Base-by-base conservation (phyloP, 2,888 invertebrate genomes). In the Sesamia inferens region DNA sequence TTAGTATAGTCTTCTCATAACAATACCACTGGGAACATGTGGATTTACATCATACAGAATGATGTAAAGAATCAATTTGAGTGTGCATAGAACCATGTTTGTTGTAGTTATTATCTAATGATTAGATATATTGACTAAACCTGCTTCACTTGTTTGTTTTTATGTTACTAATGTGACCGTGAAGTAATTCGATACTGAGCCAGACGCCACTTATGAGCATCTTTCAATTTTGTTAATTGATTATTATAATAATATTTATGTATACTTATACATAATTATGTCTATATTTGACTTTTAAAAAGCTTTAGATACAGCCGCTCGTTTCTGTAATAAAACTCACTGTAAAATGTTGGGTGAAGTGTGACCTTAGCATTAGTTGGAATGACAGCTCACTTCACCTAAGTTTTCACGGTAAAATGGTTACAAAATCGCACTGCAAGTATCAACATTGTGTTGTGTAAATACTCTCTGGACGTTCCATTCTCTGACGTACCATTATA, bases 71-170 rank as follows among this genome's bases (percentile, higher is more conserved):
- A 63, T 24, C 24, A 64, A 39, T 64, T 48, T 0, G n/a, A 31
- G 13, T 42, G n/a, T 31, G 24, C 39, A 48, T 39, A 24, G n/a
- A 39, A 48, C 47, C 54, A 55, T 14, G 11, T 61, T 47, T 24
- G 6, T 42, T 48, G 16, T 31, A 14, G 48, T 31, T 67, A 54
- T 67, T 22, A 71, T 11, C 14, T 68, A 76, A 39, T 51, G 51
- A n/a, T 22, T 51, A 22, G 55, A 14, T 57, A n/a, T 7, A 44
- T 19, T 14, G 4, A 55, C 47, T 22, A 61, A 61, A 77, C 69
- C 48, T 42, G 61, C 4, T 69, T 5, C 16, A 69, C 69, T 42
- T 10, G 39, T 57, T 55, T 24, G 14, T 72, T 75, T 75, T 61
- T 55, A 47, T 42, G 13, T 11, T 54, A 24, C 39, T 16, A 55